Percentiles rank a stretch among this genome's conserved stretches.
These are phyloP conservation scores for Cossypha heuglini DNA, from an alignment of 2,797 vertebrate species.

Conservation along the genomic window DNA sequence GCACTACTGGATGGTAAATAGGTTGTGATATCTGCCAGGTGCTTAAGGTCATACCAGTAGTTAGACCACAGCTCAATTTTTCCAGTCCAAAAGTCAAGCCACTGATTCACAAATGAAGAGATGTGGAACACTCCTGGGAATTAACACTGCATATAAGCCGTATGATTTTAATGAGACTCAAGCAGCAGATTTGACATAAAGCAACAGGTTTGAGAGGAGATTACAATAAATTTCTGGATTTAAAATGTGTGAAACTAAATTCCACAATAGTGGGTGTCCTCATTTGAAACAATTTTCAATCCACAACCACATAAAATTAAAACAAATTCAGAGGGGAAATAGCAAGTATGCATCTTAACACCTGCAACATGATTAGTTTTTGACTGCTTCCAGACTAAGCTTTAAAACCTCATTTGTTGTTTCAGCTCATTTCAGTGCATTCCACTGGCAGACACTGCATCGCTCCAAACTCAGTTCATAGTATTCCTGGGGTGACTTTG, in stretches of 20 bases:
- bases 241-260: slow-evolving; percentile 66
- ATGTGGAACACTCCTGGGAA: slow-evolving; percentile 20
- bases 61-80: not conserved
- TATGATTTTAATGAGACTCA: slow-evolving; percentile 53
- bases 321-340: slow-evolving; percentile 39
- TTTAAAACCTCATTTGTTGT: not conserved
- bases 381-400: not conserved
- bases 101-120: slow-evolving; percentile 22
- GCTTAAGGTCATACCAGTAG: not conserved
- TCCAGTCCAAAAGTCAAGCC: slow-evolving; percentile 2
- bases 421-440: not conserved
- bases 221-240: slow-evolving; percentile 61
- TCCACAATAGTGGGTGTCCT: slow-evolving; percentile 21
- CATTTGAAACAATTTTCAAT: slow-evolving; percentile 63
- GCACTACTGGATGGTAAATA: not conserved
- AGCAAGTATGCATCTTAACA: slow-evolving; percentile 13
- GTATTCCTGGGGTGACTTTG: not conserved
- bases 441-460: not conserved
- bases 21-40: not conserved
- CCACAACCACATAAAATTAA: slow-evolving; percentile 45
- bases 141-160: slow-evolving; percentile 14
- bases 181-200: slow-evolving; percentile 47
- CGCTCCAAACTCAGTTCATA: not conserved
- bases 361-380: not conserved
- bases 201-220: slow-evolving; percentile 45